A percentile compares a stretch with the other conserved stretches of the same genome.
phyloP scores from a whole-genome alignment of 23 tunicate genomes.

The Halocynthia aurantium region DNA sequence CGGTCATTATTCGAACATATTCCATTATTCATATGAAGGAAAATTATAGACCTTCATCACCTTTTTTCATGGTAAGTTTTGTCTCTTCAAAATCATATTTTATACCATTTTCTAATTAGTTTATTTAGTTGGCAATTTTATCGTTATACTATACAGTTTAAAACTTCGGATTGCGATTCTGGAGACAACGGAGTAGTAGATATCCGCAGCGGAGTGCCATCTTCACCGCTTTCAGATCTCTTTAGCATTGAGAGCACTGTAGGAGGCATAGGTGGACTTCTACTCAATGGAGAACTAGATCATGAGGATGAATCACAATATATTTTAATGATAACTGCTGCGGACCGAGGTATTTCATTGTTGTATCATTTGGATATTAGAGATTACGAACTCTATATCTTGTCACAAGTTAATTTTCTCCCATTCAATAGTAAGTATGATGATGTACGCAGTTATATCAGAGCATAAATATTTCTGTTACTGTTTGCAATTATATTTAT shows the following conservation, averaged over 20 bases:
- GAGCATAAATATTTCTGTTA: neutral
- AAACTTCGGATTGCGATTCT: slow-evolving; percentile 43
- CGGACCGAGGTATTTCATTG: slow-evolving; percentile 56
- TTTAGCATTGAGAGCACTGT: slow-evolving; percentile 18
- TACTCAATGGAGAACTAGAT: slow-evolving; percentile 22
- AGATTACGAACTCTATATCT: neutral
- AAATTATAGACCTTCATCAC: neutral
- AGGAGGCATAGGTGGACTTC: slow-evolving; percentile 14
- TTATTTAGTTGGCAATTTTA: neutral
- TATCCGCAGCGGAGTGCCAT: slow-evolving; percentile 14
- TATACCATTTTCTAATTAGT: neutral
- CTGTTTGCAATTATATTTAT: no score
- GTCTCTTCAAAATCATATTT: neutral
- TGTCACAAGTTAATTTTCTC: neutral
- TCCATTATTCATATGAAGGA: slow-evolving; percentile 43
- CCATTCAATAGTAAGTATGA: neutral
- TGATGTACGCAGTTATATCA: neutral
- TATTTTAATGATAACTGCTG: slow-evolving; percentile 47
- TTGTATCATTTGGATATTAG: neutral
- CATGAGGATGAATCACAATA: slow-evolving; percentile 32
- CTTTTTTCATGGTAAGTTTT: neutral
- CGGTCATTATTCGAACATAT: slow-evolving; percentile 40
- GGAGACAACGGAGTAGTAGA: slow-evolving; percentile 49
- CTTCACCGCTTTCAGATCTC: neutral
- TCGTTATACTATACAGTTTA: slow-evolving; percentile 23